Base-by-base conservation (phyloP, 2,888 invertebrate species). In the Agriopis aurantiaria region DNA sequence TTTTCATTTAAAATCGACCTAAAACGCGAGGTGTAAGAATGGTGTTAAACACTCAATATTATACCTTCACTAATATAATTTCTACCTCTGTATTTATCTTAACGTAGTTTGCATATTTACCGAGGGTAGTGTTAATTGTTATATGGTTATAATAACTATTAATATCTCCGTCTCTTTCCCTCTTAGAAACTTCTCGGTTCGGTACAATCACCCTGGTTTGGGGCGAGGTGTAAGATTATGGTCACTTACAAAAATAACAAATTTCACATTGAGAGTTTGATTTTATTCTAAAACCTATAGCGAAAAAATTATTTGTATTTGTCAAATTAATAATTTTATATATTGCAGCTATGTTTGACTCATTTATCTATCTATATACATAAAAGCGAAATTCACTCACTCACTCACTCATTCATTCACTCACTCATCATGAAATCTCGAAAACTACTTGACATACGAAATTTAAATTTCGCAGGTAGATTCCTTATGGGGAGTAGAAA, bases 181-280 rank as follows among this genome's bases (percentile, higher is more conserved):
- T 69, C 88, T 65, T 74, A 49, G 69, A 81, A 75, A 84, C 85
- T 86, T 80, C 85, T 83, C 83, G 84, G 80, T 85, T 83, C 83
- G 83, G 81, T 85, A 78, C 86, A 82, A 78, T 82, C 84, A 83
- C 82, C 82, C 81, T 80, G 41, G 77, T 52, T 9, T 84, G 88
- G 86, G 69, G 0, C 66, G 82, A 85, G 75, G 58, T 8, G 78
- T 8, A 73, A 78, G 69, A n/a, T 48, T 49, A 14, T 51, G 14
- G 56, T 14, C 8, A 0, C 11, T 11, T 10, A n/a, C n/a, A 41
- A 41, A 40, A 33, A 12, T 33, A 6, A 10, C 0, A 5, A 53
- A 12, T 23, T 1, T 23, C 8, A 12, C 10, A 14, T n/a, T 17
- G 23, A 10, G 10, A 17, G 17, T 10, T 51, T 51, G 0, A 9